Conservation (phyloP, 2,797 vertebrate species). For the Rhinichthys osculus region DNA sequence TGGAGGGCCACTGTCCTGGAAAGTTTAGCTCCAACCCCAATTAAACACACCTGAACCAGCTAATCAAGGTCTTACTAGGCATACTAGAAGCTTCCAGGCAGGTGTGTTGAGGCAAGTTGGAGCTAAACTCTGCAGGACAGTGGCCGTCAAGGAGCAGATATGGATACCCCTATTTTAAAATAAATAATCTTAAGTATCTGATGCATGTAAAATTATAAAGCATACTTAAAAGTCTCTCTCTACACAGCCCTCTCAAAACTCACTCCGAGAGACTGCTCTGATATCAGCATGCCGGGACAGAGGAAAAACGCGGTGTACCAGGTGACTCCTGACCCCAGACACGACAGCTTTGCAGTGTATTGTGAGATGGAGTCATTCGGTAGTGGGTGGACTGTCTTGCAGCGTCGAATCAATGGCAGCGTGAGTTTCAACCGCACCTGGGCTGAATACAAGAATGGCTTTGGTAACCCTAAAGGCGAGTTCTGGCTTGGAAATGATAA, state of each 20-base stretch:
- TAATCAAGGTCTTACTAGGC: neutral
- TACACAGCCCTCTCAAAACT: constrained; percentile 68
- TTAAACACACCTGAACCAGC: neutral
- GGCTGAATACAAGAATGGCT: constrained; percentile 92
- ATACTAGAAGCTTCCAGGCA: neutral
- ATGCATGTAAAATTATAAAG: neutral
- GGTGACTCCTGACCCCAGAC: constrained; percentile 85
- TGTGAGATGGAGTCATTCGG: constrained; percentile 94
- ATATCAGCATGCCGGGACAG: constrained; percentile 81
- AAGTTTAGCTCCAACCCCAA: neutral
- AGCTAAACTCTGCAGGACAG: neutral
- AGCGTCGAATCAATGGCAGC: constrained; percentile 88
- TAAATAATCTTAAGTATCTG: neutral
- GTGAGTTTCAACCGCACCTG: constrained; percentile 92
- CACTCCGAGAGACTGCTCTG: constrained; percentile 87
- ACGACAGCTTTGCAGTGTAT: constrained; percentile 86
- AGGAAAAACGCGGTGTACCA: constrained; percentile 84
- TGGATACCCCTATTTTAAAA: neutral
- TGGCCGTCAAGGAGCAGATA: neutral
- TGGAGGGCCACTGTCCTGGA: neutral
- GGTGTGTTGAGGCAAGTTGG: neutral
- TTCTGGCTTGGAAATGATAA: constrained; percentile 97
- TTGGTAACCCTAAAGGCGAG: constrained; percentile 88
- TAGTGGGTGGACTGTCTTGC: constrained; percentile 94
- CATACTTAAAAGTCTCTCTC: constrained; percentile 26